A percentile compares a stretch with the other conserved stretches of the same genome.
Conservation (phyloP, 2,888 invertebrate genomes). For the Agrochola lota region DNA sequence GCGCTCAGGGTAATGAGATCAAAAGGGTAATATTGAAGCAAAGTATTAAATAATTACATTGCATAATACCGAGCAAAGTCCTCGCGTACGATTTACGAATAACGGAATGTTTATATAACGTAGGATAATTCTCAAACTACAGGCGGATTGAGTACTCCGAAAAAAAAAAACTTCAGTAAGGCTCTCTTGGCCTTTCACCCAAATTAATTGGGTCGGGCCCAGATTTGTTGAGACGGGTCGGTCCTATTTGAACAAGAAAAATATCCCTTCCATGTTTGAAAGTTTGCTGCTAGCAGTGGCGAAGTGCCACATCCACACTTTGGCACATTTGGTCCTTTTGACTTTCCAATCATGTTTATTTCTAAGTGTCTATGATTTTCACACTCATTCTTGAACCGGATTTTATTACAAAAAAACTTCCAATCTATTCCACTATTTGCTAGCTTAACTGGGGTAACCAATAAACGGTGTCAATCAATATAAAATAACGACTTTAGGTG, state of each 20-base stretch:
- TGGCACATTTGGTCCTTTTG: not conserved
- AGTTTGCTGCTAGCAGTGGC: not conserved
- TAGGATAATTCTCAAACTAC: not conserved
- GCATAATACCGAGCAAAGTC: conserved; percentile 23
- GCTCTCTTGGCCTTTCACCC: too few relatives aligned
- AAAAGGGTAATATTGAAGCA: conserved; percentile 21
- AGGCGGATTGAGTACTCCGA: not conserved
- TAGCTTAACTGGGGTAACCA: not conserved
- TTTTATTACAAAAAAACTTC: not conserved
- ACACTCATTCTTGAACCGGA: not conserved
- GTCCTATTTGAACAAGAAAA: not conserved
- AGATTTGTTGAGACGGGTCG: not conserved
- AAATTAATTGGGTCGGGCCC: not conserved
- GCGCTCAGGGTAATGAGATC: conserved; percentile 34
- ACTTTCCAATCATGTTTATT: too few relatives aligned
- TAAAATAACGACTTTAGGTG: conserved; percentile 11
- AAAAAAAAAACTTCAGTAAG: too few relatives aligned
- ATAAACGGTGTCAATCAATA: conserved; percentile 19
- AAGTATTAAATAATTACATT: conserved; percentile 24
- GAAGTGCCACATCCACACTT: too few relatives aligned
- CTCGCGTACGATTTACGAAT: not conserved
- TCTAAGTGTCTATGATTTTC: not conserved
- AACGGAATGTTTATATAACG: conserved; percentile 2
- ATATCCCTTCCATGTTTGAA: not conserved
- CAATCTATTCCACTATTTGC: not conserved